Percentiles rank a stretch among this genome's conserved stretches.
Conservation (phyloP, 2,888 invertebrate genomes). For the Agrotis clavis region DNA sequence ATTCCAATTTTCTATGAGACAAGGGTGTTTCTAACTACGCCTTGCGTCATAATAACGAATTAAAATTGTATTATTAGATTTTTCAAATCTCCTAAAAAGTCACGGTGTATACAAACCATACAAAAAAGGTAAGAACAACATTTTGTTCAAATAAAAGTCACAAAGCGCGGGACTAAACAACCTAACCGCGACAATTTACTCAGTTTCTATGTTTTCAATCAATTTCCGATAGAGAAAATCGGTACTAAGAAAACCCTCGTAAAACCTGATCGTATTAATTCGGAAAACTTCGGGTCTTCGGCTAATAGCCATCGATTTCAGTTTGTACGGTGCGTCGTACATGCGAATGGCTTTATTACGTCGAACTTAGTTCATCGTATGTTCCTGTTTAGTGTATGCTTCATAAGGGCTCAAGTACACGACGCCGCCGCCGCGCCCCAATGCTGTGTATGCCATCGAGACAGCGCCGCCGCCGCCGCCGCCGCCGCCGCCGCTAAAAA, state of each 20-base stretch:
- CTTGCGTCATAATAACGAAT: too few relatives aligned
- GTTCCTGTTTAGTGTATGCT: conserved; percentile 26
- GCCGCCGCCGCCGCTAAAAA: too few relatives aligned
- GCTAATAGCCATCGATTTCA: conserved; percentile 52
- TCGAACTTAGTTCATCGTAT: conserved; percentile 24
- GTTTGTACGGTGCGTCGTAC: conserved; percentile 30
- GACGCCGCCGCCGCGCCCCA: too few relatives aligned
- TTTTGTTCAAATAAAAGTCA: conserved; percentile 26
- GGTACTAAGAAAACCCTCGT: conserved; percentile 34
- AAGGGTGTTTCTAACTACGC: too few relatives aligned
- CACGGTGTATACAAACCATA: neutral
- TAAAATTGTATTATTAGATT: too few relatives aligned
- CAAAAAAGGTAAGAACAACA: conserved; percentile 12
- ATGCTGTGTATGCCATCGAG: too few relatives aligned
- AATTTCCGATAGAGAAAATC: conserved; percentile 36
- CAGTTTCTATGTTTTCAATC: conserved; percentile 51
- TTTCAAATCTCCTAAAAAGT: too few relatives aligned
- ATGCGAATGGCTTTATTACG: conserved; percentile 45
- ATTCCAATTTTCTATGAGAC: too few relatives aligned
- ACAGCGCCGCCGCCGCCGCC: too few relatives aligned
- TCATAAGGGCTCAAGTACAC: conserved; percentile 3
- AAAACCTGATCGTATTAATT: conserved; percentile 57
- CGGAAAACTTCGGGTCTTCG: conserved; percentile 34
- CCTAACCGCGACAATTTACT: conserved; percentile 44
- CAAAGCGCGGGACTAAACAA: conserved; percentile 17